Evolutionary conservation across 2,797 vertebrate species (phyloP), one percentile per base, ranked within the genome.

Genomic region (Cottoperca gobio): DNA sequence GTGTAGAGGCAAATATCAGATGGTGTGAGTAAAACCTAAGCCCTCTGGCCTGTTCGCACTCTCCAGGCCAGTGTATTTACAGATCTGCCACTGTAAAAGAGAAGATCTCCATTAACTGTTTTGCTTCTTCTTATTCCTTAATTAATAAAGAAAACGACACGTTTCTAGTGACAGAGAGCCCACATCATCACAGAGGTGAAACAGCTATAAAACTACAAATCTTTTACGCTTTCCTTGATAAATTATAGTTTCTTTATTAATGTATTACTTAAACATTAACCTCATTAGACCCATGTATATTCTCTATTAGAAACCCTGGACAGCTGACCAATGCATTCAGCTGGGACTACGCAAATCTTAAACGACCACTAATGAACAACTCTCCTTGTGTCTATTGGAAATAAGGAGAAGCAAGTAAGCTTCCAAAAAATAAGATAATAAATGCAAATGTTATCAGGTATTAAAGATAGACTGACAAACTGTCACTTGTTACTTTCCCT

Each of bases 21-120:
- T 75, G 52, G 33, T 66, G 72, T 81, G 82, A 81, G 49, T 69
- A 66, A 78, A 88, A 69, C 54, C 64, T 84, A 85, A 84, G 70
- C 76, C 70, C 61, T 65, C 72, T 81, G 79, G 88, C 66, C 50
- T 85, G 79, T 89, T 90, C 80, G 65, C 82, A 90, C 80, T 77
- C 48, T 72, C 64, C 60, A 54, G 48, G 62, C 60, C 70, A 77
- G 69, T 58, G 60, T 68, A 85, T 85, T 88, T 83, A 78, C 88
- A 82, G 71, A 72, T 68, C 31, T 54, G 50, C 45, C 52, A 40
- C 46, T 63, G 39, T 54, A 50, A 65, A 74, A 66, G 50, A 78
- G 28, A 62, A 48, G n/a, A 39, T 81, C 58, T 4, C 3, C 3
- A 50, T 42, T 26, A 71, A 69, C 35, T 23, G 28, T n/a, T n/a